These are phyloP conservation scores for Solea senegalensis DNA, from an alignment of 2,113 vertebrate species.

Conservation along the genomic window DNA sequence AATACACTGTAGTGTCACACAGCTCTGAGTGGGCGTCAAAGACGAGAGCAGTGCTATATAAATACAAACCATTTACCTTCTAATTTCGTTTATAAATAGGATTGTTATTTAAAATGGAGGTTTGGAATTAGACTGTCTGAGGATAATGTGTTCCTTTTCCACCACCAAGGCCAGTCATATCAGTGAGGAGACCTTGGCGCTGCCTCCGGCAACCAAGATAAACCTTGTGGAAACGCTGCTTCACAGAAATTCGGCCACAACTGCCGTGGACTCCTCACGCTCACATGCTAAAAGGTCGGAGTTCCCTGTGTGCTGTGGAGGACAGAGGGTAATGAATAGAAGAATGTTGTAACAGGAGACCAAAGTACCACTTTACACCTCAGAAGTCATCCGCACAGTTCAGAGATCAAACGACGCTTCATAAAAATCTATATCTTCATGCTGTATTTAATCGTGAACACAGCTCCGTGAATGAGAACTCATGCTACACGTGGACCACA, in stretches of 20 bases:
- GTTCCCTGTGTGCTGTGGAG: constrained; percentile 23
- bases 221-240: constrained; percentile 68
- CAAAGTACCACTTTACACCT: constrained; percentile 13
- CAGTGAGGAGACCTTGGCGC: constrained; percentile 79
- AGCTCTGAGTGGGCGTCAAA: no score
- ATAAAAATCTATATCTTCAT: constrained; percentile 8
- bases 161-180: constrained; percentile 78
- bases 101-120: constrained; percentile 56
- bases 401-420: constrained; percentile 10
- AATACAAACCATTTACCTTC: no score
- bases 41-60: no score
- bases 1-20: no score
- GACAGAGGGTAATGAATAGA: constrained; percentile 23
- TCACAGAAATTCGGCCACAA: constrained; percentile 36
- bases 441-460: constrained; percentile 22
- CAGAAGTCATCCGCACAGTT: constrained; percentile 5
- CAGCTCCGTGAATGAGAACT: constrained; percentile 43
- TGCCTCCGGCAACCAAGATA: constrained; percentile 75
- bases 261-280: constrained; percentile 30
- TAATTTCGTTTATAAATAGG: constrained; percentile 29
- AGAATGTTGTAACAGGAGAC: constrained; percentile 37
- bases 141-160: constrained; percentile 75
- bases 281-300: constrained; percentile 60
- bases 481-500: constrained; percentile 44
- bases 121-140: constrained; percentile 62